Evolutionary conservation across 2,797 vertebrate species (phyloP), one percentile per base, ranked within the genome.

Genomic region (Acipenser ruthenus): DNA sequence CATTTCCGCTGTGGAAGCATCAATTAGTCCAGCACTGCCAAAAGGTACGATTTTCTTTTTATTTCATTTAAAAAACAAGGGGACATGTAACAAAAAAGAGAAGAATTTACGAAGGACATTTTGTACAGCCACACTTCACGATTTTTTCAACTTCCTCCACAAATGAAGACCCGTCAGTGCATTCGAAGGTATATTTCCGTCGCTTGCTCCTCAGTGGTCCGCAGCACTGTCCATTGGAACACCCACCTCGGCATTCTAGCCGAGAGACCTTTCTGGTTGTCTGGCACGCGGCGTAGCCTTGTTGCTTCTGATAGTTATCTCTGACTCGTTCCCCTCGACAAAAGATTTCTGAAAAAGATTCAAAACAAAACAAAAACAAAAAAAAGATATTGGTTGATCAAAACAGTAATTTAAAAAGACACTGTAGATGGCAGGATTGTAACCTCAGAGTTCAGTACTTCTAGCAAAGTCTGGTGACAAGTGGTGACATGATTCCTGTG

Each of bases 301-400:
- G 95, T 90, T 99, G 97, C 85, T 93, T 96, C 88, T 96, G 95
- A 90, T 93, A 95, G 88, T 95, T 92, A 93, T 96, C 94, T 92
- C 96, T 78, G 90, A 98, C 73, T 85, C 97, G 93, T 92, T 99
- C 95, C 73, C 95, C 96, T 92, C 93, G 86, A 84, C 97, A 99
- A 82, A 93, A 95, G 88, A 97, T 89, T 94, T 99, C 97, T 99
- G 85, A 8, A 68, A 37, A 37, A 37, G 37, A 48, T 12, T 50
- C 50, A 68, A 62, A 68, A 1, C 12, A 37, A 47, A 56, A 50
- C 8, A 52, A 50, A 65, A 50, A 62, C 60, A 72, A 75, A 75
- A 64, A 37, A 37, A 37, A 37, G 37, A 37, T 37, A 37, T 37
- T 37, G 37, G 37, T 4, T 4, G 37, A 37, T 5, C 37, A 37